These are phyloP conservation scores for Agapornis canus DNA, from an alignment of 2,797 vertebrate genomes.

Conservation along the genomic window DNA sequence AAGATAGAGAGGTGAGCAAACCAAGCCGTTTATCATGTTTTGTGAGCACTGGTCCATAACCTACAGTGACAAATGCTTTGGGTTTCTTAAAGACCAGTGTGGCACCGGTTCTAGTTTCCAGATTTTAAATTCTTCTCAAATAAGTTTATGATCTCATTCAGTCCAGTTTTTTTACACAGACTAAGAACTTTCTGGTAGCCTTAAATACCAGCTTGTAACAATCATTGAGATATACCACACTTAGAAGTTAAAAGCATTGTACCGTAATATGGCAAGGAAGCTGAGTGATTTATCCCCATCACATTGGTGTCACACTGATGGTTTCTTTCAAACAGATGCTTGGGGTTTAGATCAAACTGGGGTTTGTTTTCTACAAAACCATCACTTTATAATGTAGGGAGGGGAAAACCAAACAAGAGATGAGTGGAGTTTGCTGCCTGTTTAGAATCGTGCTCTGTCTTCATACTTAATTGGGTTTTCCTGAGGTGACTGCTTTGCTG, in stretches of 20 bases:
- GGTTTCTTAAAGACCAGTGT: not conserved
- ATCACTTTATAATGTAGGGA: not conserved
- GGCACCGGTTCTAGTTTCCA: not conserved
- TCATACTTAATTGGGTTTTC: not conserved
- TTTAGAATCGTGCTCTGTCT: not conserved
- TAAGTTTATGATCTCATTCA: not conserved
- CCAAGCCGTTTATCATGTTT: not conserved
- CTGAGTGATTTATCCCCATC: not conserved
- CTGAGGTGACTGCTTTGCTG: not conserved
- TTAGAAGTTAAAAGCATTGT: not conserved
- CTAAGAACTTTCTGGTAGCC: not conserved
- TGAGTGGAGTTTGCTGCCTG: not conserved
- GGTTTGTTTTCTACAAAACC: not conserved
- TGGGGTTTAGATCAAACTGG: not conserved
- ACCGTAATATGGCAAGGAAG: not conserved
- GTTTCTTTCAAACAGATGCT: not conserved
- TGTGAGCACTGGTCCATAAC: not conserved
- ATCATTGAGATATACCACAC: not conserved
- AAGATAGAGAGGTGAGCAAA: not conserved
- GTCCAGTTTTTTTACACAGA: not conserved
- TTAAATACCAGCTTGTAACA: not conserved
- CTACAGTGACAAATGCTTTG: not conserved
- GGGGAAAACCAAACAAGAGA: not conserved
- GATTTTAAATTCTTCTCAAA: not conserved
- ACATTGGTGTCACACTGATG: not conserved